Evolutionary conservation across 64 coral and sea anemone genomes (phyloP).

Genomic region (Porites lutea): DNA sequence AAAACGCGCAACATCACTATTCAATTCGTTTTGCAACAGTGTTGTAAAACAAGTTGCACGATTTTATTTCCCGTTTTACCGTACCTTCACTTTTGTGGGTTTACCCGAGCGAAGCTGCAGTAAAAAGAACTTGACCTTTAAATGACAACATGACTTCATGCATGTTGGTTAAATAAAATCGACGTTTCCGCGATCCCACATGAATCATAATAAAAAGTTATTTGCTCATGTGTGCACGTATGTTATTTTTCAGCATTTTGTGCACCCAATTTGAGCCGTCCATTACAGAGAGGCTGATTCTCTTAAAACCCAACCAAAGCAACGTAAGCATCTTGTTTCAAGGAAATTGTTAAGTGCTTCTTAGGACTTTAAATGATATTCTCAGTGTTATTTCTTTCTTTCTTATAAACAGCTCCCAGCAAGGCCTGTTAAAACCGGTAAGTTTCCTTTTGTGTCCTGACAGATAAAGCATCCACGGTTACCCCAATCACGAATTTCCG

Average conservation of each 20-base stretch:
- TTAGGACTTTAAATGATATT: background rate
- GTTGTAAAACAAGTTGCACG: too few species aligned
- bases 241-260: constrained; percentile 64
- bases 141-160: too few species aligned
- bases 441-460: background rate
- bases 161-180: too few species aligned
- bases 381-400: background rate
- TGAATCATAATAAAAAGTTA: background rate
- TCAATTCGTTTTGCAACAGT: too few species aligned
- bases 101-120: too few species aligned
- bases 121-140: too few species aligned
- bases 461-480: background rate
- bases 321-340: constrained; percentile 68
- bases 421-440: constrained; percentile 92
- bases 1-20: too few species aligned
- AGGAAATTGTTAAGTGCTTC: background rate
- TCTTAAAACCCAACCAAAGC: constrained; percentile 92
- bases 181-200: too few species aligned
- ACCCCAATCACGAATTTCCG: too few species aligned
- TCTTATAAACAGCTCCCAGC: constrained; percentile 85
- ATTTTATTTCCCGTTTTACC: too few species aligned
- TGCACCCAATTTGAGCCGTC: constrained; percentile 80
- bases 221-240: background rate
- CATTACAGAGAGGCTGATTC: constrained; percentile 77
- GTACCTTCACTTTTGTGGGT: too few species aligned